Percentiles rank a stretch among this genome's conserved stretches.
Conservation (phyloP, 1,140 invertebrate species). For the Trichonephila inaurata region DNA sequence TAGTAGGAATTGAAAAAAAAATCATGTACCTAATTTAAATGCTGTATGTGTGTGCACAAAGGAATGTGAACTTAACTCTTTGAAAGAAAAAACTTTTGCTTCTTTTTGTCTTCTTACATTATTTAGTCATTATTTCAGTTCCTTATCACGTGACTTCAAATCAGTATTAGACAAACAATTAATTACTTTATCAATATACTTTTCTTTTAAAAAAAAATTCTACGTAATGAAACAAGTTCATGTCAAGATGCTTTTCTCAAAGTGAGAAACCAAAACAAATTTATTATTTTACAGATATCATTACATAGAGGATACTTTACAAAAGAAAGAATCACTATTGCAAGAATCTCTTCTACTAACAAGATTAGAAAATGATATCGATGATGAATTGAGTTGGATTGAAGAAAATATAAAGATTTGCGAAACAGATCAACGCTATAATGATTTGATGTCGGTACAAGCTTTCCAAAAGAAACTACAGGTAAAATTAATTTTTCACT, state of each 20-base stretch:
- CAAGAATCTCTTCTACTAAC: constrained; percentile 92
- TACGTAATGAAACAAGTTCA: no score
- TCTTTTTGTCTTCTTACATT: no score
- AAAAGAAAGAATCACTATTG: constrained; percentile 92
- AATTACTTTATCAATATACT: no score
- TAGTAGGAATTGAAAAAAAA: no score
- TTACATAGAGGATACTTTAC: constrained; percentile 89
- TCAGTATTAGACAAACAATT: no score
- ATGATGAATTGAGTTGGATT: constrained; percentile 92
- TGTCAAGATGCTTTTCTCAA: not conserved
- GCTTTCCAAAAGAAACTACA: constrained; percentile 97
- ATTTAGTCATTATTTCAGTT: no score
- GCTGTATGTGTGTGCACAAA: no score
- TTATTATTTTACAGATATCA: constrained; percentile 84
- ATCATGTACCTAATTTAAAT: no score
- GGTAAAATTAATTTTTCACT: constrained; percentile 78
- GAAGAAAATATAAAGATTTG: constrained; percentile 92
- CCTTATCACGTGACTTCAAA: no score
- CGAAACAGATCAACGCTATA: constrained; percentile 88
- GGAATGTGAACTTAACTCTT: no score
- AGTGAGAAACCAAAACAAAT: not conserved
- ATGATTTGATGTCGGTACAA: constrained; percentile 93
- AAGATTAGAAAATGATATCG: constrained; percentile 90
- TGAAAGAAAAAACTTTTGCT: no score
- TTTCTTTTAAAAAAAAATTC: no score